These are phyloP conservation scores for Rhagoletis pomonella DNA, from an alignment of 1,140 invertebrate genomes.

Conservation along the genomic window DNA sequence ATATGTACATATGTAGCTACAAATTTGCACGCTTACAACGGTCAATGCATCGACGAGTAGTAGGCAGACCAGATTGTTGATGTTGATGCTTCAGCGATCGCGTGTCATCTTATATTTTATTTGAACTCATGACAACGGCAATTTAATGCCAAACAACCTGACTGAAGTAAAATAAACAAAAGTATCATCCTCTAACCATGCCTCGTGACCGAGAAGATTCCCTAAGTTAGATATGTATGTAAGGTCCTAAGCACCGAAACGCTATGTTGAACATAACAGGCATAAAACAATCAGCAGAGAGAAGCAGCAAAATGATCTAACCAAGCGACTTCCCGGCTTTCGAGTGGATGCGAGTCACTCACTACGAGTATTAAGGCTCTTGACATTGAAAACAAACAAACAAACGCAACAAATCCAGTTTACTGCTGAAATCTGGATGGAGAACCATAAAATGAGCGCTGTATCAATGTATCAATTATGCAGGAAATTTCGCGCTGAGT, in stretches of 20 bases:
- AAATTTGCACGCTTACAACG: not conserved
- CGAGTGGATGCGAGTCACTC: not conserved
- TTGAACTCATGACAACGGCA: not conserved
- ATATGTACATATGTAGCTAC: not conserved
- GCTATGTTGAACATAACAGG: not conserved
- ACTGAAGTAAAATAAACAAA: not conserved
- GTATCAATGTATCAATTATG: not conserved
- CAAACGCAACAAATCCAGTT: constrained; percentile 48
- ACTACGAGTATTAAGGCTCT: constrained; percentile 15
- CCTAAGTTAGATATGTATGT: too few relatives aligned
- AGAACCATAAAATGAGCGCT: not conserved
- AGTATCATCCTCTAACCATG: not conserved
- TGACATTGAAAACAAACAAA: constrained; percentile 50
- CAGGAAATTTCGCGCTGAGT: constrained; percentile 4
- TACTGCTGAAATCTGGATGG: not conserved
- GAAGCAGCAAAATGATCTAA: not conserved
- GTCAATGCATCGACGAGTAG: constrained; percentile 35
- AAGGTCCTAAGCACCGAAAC: not conserved
- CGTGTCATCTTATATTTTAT: not conserved
- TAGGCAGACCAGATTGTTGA: not conserved
- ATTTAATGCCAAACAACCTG: constrained; percentile 8
- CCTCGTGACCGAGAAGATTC: too few relatives aligned
- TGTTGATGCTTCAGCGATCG: not conserved
- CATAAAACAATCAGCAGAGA: not conserved
- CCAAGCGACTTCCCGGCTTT: not conserved